A percentile compares a stretch with the other conserved stretches of the same genome.
Conservation (phyloP, 2,797 vertebrate genomes). For the Cebuella pygmaea region DNA sequence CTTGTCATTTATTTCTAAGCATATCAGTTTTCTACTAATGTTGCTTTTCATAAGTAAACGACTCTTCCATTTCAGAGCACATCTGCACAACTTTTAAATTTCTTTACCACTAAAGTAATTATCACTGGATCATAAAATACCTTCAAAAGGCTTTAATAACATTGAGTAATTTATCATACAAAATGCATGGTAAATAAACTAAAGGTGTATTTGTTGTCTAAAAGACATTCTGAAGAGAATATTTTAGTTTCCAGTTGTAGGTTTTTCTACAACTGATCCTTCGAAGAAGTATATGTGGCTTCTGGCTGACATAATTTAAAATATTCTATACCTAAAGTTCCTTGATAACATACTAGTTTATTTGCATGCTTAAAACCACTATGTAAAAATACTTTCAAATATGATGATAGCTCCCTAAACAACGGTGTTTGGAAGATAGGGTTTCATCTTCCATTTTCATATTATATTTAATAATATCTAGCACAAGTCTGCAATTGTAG, state of each 20-base stretch:
- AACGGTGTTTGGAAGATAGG: neutral
- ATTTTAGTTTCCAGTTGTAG: neutral
- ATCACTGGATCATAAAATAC: neutral
- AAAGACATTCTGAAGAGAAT: neutral
- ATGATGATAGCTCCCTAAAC: neutral
- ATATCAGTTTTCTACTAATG: neutral
- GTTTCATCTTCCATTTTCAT: neutral
- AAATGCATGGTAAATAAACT: neutral
- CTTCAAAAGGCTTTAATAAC: neutral
- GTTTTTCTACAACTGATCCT: neutral
- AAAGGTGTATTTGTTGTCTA: neutral
- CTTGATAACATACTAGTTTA: neutral
- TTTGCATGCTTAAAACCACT: neutral
- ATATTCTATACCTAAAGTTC: neutral
- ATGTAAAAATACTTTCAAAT: conserved; percentile 4
- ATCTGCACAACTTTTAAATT: neutral
- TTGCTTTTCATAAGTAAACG: neutral
- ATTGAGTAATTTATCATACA: neutral
- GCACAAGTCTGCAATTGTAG: neutral
- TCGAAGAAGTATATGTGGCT: neutral
- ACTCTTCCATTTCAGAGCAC: neutral
- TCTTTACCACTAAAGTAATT: neutral
- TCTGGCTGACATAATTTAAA: neutral
- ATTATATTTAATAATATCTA: neutral
- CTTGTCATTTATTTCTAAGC: conserved; percentile 31